A percentile compares a stretch with the other conserved stretches of the same genome.
Conservation (phyloP, 1,140 invertebrate species). For the Hestina assimilis region DNA sequence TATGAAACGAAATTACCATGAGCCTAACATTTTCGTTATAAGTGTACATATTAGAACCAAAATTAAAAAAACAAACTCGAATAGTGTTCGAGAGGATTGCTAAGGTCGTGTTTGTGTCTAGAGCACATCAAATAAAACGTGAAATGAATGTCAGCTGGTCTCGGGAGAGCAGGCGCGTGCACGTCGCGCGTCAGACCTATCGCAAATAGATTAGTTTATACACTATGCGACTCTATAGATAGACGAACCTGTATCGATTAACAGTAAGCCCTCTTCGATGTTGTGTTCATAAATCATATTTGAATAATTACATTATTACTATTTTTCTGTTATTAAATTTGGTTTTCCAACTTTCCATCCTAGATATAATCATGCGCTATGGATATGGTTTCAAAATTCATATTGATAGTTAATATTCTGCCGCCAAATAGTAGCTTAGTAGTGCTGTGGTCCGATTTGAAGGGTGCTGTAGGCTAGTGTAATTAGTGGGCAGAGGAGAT, state of each 20-base stretch:
- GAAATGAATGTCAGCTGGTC: conserved; percentile 39
- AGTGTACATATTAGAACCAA: too few species aligned
- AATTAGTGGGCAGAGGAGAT: too few species aligned
- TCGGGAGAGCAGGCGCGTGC: conserved; percentile 33
- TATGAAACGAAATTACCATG: too few species aligned
- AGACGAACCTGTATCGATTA: conserved; percentile 14
- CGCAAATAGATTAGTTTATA: conserved; percentile 47
- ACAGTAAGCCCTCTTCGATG: not conserved
- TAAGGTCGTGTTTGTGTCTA: conserved; percentile 25
- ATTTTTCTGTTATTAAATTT: too few species aligned
- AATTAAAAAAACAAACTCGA: not conserved
- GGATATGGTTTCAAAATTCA: too few species aligned
- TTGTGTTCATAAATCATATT: not conserved
- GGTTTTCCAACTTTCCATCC: too few species aligned
- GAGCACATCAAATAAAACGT: conserved; percentile 40
- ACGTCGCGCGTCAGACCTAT: conserved; percentile 31
- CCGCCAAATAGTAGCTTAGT: too few species aligned
- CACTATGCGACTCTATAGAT: conserved; percentile 21
- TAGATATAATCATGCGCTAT: too few species aligned
- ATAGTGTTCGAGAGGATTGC: not conserved
- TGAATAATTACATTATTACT: not conserved
- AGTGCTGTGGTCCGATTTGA: too few species aligned
- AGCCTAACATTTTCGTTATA: too few species aligned
- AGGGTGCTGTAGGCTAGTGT: too few species aligned
- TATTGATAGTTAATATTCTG: too few species aligned